These are phyloP conservation scores for Lasioglossum vierecki DNA, from an alignment of 2,888 invertebrate species.

Conservation along the genomic window DNA sequence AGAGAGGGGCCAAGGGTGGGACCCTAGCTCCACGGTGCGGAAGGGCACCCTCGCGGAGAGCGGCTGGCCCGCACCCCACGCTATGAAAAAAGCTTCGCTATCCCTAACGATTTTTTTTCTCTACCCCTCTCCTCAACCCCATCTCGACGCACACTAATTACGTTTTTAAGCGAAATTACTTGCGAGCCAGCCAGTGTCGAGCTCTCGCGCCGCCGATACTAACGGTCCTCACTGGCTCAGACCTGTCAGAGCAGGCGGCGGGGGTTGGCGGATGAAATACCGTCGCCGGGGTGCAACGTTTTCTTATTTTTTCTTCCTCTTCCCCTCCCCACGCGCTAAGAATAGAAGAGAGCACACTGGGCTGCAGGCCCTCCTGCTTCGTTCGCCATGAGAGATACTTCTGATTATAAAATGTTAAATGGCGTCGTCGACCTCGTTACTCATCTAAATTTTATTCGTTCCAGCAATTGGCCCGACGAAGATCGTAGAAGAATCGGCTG, in stretches of 20 bases:
- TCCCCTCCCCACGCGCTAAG: background rate
- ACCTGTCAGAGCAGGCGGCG: conserved; percentile 29
- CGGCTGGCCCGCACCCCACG: conserved; percentile 73
- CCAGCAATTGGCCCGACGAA: conserved; percentile 61
- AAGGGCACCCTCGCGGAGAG: conserved; percentile 68
- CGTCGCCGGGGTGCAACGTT: conserved; percentile 45
- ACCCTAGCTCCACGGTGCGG: conserved; percentile 66
- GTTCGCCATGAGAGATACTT: conserved; percentile 30
- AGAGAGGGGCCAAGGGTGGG: conserved; percentile 69
- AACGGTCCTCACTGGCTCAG: conserved; percentile 52
- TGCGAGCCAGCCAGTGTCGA: conserved; percentile 69
- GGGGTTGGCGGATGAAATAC: conserved; percentile 66
- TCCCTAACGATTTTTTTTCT: conserved; percentile 78
- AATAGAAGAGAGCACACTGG: background rate
- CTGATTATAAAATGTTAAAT: conserved; percentile 77
- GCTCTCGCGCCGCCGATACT: conserved; percentile 49
- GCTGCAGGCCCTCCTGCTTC: background rate
- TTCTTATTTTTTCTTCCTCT: background rate
- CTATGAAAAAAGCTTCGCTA: conserved; percentile 77
- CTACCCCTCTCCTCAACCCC: conserved; percentile 72
- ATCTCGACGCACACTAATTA: conserved; percentile 82
- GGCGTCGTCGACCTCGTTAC: conserved; percentile 69
- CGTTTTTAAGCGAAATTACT: conserved; percentile 83
- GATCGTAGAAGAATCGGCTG: conserved; percentile 57
- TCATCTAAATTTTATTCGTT: conserved; percentile 72